Evolutionary conservation across 2,888 invertebrate genomes (phyloP).

Genomic region (Cotesia congregata): DNA sequence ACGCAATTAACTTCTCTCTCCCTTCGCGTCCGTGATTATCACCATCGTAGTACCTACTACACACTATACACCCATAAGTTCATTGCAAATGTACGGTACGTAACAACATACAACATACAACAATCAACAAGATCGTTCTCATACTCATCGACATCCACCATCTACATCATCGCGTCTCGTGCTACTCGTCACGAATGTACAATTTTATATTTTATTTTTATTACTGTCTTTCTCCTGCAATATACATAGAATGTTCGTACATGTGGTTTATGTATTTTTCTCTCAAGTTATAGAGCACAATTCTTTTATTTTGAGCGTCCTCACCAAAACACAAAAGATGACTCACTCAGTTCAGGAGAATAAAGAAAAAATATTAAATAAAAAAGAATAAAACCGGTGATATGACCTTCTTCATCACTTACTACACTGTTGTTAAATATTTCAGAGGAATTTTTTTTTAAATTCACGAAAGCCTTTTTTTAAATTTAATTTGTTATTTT

Average conservation of each 20-base stretch:
- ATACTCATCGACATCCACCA: not conserved
- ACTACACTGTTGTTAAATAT: not conserved
- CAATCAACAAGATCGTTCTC: not conserved
- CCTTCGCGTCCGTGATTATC: constrained; percentile 36
- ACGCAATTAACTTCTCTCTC: constrained; percentile 50
- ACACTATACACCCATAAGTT: not conserved
- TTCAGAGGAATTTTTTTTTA: not conserved
- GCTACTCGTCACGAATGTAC: not conserved
- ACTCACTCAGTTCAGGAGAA: not conserved
- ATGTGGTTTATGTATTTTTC: not conserved
- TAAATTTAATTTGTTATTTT: too few species aligned
- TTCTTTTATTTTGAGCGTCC: not conserved
- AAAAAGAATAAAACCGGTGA: constrained; percentile 12
- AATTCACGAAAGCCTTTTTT: not conserved
- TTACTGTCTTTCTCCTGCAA: not conserved
- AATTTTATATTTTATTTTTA: not conserved
- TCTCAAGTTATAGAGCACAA: not conserved
- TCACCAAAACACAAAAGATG: not conserved
- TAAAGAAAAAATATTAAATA: not conserved
- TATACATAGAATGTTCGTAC: not conserved
- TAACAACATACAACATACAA: constrained; percentile 1
- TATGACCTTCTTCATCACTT: constrained; percentile 16
- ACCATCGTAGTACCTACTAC: constrained; percentile 8
- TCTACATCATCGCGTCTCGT: not conserved
- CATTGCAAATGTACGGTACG: not conserved